phyloP scores from a whole-genome alignment of 2,113 vertebrate genomes.

The Pluvialis apricaria region DNA sequence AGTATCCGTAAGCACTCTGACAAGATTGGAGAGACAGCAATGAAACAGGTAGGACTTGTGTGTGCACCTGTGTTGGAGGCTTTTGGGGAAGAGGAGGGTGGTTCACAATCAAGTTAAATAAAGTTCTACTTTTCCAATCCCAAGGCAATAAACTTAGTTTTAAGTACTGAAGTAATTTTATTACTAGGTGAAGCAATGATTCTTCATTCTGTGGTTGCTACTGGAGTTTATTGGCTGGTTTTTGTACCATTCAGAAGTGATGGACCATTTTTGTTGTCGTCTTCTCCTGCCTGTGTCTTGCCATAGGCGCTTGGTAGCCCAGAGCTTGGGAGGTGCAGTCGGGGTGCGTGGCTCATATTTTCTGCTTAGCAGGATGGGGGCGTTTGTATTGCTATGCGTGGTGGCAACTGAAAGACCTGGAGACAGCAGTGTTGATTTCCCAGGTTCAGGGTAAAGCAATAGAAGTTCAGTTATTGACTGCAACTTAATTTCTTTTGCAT shows the following conservation, averaged over 20 bases:
- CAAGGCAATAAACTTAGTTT: rapidly evolving
- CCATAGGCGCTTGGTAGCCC: rapidly evolving
- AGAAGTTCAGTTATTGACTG: rapidly evolving
- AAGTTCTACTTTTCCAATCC: neutral
- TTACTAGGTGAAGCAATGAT: rapidly evolving
- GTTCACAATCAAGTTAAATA: rapidly evolving
- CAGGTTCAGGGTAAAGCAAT: rapidly evolving
- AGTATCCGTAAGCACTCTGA: slow-evolving; percentile 98
- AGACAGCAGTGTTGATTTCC: neutral
- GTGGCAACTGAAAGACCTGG: neutral
- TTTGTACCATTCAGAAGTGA: rapidly evolving
- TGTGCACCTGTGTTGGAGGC: rapidly evolving
- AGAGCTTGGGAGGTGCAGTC: rapidly evolving
- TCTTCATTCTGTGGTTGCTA: neutral
- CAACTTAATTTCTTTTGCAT: neutral
- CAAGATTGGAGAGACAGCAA: slow-evolving; percentile 94
- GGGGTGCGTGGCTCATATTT: rapidly evolving
- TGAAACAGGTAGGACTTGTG: slow-evolving; percentile 84
- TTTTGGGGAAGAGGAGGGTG: neutral
- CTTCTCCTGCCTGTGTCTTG: neutral
- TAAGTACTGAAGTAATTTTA: neutral
- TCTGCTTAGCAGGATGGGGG: rapidly evolving
- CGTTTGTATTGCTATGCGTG: neutral
- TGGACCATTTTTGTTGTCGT: rapidly evolving
- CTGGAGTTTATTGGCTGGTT: neutral